Evolutionary conservation across 2,888 invertebrate species (phyloP), one percentile per base, ranked within the genome.

Genomic region (Thumatha senex): DNA sequence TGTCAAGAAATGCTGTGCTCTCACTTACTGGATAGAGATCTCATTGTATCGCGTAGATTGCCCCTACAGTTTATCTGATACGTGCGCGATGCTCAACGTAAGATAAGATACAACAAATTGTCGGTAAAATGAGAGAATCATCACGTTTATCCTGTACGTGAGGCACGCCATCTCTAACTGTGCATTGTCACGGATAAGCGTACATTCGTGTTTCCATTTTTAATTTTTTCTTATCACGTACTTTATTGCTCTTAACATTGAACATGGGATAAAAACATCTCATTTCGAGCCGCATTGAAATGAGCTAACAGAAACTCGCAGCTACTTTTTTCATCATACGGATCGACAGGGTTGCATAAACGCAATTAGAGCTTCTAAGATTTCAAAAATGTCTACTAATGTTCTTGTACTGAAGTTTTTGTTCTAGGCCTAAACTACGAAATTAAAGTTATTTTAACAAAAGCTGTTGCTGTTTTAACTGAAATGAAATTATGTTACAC

Each of bases 51-150:
- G 40, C 55, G 40, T 56, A 67, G 59, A 67, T 67, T 63, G 54
- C 48, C 40, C 45, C 54, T 30, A 48, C 44, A 55, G 63, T 72
- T 67, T 73, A 73, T 72, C 63, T 63, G 69, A 66, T 67, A 73
- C 72, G 72, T 70, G 70, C 61, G 59, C 69, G 62, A 59, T 66
- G 63, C 49, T 58, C 53, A 43, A 46, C 40, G 52, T 12, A 35
- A 39, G 46, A 47, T 46, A 47, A 39, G 51, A 42, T 43, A 51
- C 46, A 51, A 47, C 51, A 63, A 64, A 64, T 64, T 48, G 67
- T 40, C 41, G 63, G 52, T 56, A 45, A 63, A 63, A 66, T 63
- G 53, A 45, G 51, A 56, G 46, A 46, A 51, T 46, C 51, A 46
- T 51, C 51, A 51, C 51, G 51, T 51, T 51, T 51, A 43, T 47